Evolutionary conservation across 2,797 vertebrate genomes (phyloP), one percentile per base, ranked within the genome.

Genomic region (Eupleurogrammus muticus): DNA sequence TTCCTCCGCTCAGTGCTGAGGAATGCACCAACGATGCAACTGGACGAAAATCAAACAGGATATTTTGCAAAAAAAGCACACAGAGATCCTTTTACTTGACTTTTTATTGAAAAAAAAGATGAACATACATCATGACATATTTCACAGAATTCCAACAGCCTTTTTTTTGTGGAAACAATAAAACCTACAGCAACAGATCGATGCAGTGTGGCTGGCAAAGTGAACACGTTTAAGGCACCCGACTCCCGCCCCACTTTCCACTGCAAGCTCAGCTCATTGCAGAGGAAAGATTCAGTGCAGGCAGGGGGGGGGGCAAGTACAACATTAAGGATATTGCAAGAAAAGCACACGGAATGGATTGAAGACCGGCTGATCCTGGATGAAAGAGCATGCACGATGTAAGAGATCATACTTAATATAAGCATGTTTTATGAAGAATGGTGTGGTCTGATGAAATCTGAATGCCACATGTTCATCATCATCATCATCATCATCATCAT

Each of bases 331-430:
- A 42, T 49, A 48, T 1, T 10, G 10, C 28, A 28, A 28, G 28
- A 28, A n/a, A 28, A 7, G 12, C 10, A 0, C 0, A 9, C 52
- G 50, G 40, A 59, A 47, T 53, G 66, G 57, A 62, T 59, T 4
- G 23, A 44, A 42, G 40, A 24, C 1, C 13, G 68, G 79, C 67
- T 34, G 46, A 35, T 52, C 66, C 35, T 47, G 35, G 20, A 38
- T 71, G 73, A 70, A 72, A 54, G 14, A 64, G 17, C 40, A n/a
- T 64, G 77, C 70, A 17, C 78, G 64, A 68, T 28, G 66, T 61
- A 70, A 51, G 48, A 60, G 54, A 73, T 84, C 84, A 86, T 74
- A 90, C 93, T 94, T 94, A 94, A 93, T 93, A 86, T 93, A 95
- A 95, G 93, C 83, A 91, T 83, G 80, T 64, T 73, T 69, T 83